Evolutionary conservation across 2,888 invertebrate genomes (phyloP).

Genomic region (Pantelozetes paolii): DNA sequence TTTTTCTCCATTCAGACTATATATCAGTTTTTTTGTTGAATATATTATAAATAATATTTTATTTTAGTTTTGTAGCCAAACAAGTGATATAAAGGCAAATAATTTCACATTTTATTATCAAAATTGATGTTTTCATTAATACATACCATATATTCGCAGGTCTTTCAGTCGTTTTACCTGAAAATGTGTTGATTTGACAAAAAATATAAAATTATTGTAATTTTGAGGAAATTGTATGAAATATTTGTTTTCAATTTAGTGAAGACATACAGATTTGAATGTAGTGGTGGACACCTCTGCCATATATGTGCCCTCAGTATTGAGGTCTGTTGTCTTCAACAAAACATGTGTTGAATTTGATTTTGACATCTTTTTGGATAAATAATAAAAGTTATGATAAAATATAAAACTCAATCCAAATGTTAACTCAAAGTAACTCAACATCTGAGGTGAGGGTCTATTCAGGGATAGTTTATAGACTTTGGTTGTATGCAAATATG

Average conservation of each 20-base stretch:
- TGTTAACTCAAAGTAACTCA: constrained; percentile 1
- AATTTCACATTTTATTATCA: no score
- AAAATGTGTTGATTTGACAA: constrained; percentile 45
- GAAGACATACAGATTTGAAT: constrained; percentile 20
- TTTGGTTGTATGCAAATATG: no score
- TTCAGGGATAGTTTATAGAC: no score
- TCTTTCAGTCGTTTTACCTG: constrained; percentile 46
- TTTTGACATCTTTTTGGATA: constrained; percentile 2
- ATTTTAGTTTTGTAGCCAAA: no score
- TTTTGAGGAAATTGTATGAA: neutral
- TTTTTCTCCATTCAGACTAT: no score
- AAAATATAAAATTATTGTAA: constrained; percentile 41
- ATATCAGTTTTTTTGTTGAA: no score
- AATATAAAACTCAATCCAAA: neutral
- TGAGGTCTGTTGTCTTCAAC: constrained; percentile 46
- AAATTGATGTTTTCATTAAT: neutral
- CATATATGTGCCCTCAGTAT: constrained; percentile 47
- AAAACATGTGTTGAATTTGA: constrained; percentile 47
- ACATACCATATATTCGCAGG: constrained; percentile 47
- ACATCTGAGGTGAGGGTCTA: no score
- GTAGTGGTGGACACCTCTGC: constrained; percentile 26
- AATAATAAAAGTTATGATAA: constrained; percentile 40
- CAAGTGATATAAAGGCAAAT: no score
- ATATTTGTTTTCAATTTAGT: no score
- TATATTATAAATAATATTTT: no score